Base-by-base conservation (phyloP, 2,113 vertebrate genomes). In the Gavia stellata region DNA sequence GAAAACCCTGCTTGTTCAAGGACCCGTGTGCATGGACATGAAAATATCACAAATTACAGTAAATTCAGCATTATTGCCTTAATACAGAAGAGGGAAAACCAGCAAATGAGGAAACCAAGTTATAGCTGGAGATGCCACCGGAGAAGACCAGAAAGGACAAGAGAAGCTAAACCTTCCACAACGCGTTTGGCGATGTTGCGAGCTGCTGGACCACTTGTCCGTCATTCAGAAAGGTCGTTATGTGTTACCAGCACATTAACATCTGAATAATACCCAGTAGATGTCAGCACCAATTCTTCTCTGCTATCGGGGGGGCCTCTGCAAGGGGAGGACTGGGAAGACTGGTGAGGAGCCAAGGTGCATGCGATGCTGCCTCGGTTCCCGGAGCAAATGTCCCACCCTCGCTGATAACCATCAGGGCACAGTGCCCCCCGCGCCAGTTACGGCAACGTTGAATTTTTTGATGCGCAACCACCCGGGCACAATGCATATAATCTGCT, bases 161-260 rank as follows among this genome's bases (percentile, higher is more conserved):
- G 38, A n/a, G 72, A 58, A 66, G 23, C 21, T 55, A 34, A 80
- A 73, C 23, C 16, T 53, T 21, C 23, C 9, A 10, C 12, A 49
- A 10, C 2, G 0, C 3, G 7, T 17, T 10, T 16, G 31, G 74
- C 1, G 0, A 42, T 9, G 10, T 14, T 1, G 0, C 1, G 2
- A 56, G 47, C 55, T 8, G 15, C 61, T 74, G 66, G n/a, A 44
- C 23, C 14, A 1, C 18, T 33, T 17, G 18, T 9, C 65, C 17
- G 3, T 28, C 50, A 5, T 24, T 61, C 73, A 61, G 40, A 29
- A 55, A 49, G 16, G 23, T 34, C 18, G 13, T 42, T 15, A 33
- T 1, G 1, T 18, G 7, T 18, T 19, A 59, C 29, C 10, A 14
- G 24, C 4, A 40, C 28, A 7, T 34, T 40, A 71, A 15, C 33